Conservation (phyloP, 2,797 vertebrate genomes). For the Pipistrellus pygmaeus region DNA sequence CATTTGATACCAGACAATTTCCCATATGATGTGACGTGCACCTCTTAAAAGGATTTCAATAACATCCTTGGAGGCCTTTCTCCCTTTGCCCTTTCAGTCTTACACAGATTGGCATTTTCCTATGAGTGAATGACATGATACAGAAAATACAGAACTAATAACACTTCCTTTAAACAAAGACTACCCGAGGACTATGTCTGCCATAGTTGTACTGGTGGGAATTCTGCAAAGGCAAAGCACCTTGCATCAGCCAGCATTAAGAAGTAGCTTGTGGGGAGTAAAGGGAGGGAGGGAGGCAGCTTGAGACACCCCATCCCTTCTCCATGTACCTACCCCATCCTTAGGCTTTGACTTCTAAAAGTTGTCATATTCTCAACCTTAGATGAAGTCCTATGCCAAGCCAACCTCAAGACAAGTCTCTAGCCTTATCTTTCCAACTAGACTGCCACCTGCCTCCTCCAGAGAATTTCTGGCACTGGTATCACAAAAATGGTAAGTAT, state of each 20-base stretch:
- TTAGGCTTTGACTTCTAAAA: background rate
- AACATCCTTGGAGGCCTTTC: background rate
- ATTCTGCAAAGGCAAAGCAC: background rate
- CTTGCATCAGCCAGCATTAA: background rate
- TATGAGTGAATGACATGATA: background rate
- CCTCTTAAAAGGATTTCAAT: background rate
- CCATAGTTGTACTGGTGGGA: background rate
- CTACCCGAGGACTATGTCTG: background rate
- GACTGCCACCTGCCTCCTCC: background rate
- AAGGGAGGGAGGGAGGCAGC: background rate
- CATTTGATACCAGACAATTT: background rate
- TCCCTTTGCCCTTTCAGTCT: background rate
- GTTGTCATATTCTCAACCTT: background rate
- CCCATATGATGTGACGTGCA: background rate
- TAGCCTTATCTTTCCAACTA: background rate
- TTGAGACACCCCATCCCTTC: rapidly evolving
- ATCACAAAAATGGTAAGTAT: background rate
- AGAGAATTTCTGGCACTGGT: background rate
- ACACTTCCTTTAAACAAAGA: background rate
- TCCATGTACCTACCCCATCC: too few species aligned
- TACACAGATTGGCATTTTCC: background rate
- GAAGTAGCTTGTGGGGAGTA: background rate
- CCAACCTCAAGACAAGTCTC: background rate
- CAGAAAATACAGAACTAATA: conserved; percentile 10
- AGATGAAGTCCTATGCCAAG: too few species aligned